Evolutionary conservation across 2,888 invertebrate genomes (phyloP), one percentile per base, ranked within the genome.

Genomic region (Neoscelio sp.): DNA sequence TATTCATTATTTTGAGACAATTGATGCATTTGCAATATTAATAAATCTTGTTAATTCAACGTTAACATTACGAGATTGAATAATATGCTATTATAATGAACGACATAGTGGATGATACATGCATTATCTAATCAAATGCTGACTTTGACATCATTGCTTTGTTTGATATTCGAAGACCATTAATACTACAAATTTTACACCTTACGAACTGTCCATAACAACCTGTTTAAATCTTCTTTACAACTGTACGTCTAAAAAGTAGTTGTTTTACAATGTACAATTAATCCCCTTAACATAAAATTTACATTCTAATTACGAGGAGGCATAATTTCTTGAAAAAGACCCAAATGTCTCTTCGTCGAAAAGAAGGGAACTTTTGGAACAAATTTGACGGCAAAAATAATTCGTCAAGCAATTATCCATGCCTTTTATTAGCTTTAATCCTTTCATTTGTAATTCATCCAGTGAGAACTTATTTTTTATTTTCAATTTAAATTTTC

Each of bases 381-480:
- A 30, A 23, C 8, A 73, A 70, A 54, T 62, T 73, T 54, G 64
- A 73, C 13, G 35, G 40, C 7, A 28, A 56, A 73, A 65, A 58
- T 54, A 52, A 48, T 65, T 58, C 50, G 23, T 33, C 54, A 23
- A 4, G 65, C 65, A 65, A 74, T 74, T 65, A 74, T 75, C 58
- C 60, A 42, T 38, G 42, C 50, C 75, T 67, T 67, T 67, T 75
- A 75, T 75, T 75, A 75, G 60, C 60, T 67, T 60, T 67, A 67
- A 75, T 67, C 60, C 50, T 67, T 75, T 65, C 75, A 67, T 75
- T 75, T 67, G 75, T 75, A 75, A 75, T 67, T 67, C 54, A 75
- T 65, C 77, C 77, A 20, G 44, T 23, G 35, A 52, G 46, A 70
- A 60, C 35, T 77, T 70, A 64, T 68, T 76, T 68, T 67, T 65